Evolutionary conservation across 2,113 vertebrate genomes (phyloP).

Genomic region (Balaenoptera acutorostrata): DNA sequence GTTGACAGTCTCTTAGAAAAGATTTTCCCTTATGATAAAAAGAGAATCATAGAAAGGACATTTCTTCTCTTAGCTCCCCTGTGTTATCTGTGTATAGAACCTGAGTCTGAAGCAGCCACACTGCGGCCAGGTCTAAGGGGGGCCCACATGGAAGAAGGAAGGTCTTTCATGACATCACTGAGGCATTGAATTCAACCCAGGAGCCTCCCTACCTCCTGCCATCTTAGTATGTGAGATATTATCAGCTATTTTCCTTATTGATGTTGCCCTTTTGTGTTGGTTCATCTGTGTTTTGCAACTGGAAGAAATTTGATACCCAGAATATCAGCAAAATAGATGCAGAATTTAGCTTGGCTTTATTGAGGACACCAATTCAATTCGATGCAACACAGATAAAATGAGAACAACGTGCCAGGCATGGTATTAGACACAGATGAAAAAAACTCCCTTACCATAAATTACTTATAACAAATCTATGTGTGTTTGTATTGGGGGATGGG

Average conservation of each 20-base stretch:
- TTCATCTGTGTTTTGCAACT: neutral
- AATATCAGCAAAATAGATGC: neutral
- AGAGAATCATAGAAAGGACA: neutral
- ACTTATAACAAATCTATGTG: neutral
- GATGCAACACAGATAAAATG: neutral
- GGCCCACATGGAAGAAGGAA: neutral
- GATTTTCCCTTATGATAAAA: neutral
- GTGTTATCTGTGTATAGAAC: neutral
- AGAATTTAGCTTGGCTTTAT: neutral
- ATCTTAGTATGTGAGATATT: neutral
- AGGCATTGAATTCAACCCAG: too few species aligned
- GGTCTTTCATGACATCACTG: neutral
- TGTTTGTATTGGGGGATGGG: neutral
- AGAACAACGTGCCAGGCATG: neutral
- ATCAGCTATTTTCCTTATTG: neutral
- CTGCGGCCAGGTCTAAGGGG: neutral
- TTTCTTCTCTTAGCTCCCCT: neutral
- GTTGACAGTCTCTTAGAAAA: neutral
- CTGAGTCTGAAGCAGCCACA: neutral
- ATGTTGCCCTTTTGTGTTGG: neutral
- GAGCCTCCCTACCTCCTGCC: neutral
- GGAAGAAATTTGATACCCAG: neutral
- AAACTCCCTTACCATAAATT: neutral
- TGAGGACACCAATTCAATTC: neutral
- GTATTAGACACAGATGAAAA: slow-evolving; percentile 21